These are phyloP conservation scores for Drosophila nannoptera DNA, from an alignment of 1,140 invertebrate species.

Conservation along the genomic window DNA sequence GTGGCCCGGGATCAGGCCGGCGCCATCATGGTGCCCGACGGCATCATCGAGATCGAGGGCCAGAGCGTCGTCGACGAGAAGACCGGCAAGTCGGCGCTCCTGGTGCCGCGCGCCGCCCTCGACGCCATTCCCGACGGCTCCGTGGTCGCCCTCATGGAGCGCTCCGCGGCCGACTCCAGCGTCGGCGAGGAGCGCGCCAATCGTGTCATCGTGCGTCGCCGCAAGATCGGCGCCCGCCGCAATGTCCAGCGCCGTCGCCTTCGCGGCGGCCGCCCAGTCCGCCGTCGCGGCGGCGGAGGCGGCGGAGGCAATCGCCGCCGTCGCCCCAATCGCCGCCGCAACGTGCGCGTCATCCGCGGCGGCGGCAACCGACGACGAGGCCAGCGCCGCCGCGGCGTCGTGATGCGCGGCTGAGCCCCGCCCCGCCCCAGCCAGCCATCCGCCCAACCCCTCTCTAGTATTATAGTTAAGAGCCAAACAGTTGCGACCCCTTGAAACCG, in stretches of 20 bases:
- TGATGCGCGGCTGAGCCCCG: constrained; percentile 42
- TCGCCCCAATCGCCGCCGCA: constrained; percentile 10
- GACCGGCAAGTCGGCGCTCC: constrained; percentile 66
- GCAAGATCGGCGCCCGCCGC: constrained; percentile 57
- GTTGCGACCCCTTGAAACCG: constrained; percentile 27
- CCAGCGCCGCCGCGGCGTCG: constrained; percentile 50
- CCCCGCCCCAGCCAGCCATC: not conserved
- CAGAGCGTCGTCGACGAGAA: constrained; percentile 74
- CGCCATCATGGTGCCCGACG: constrained; percentile 75
- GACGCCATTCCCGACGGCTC: constrained; percentile 75
- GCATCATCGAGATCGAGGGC: constrained; percentile 74
- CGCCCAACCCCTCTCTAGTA: constrained; percentile 42
- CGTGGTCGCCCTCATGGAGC: constrained; percentile 72
- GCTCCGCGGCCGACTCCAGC: constrained; percentile 20
- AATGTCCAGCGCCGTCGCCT: constrained; percentile 46
- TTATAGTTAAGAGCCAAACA: constrained; percentile 64
- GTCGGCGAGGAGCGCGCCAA: constrained; percentile 70
- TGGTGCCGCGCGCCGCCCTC: constrained; percentile 70
- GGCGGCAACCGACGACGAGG: constrained; percentile 24
- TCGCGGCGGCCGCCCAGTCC: constrained; percentile 28
- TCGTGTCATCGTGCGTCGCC: constrained; percentile 68
- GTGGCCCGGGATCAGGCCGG: constrained; percentile 69
- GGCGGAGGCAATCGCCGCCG: too few species aligned
- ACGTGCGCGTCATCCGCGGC: constrained; percentile 6
- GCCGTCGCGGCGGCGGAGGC: constrained; percentile 3